Conservation (phyloP, 2,888 invertebrate species). For the Synergus itoensis region DNA sequence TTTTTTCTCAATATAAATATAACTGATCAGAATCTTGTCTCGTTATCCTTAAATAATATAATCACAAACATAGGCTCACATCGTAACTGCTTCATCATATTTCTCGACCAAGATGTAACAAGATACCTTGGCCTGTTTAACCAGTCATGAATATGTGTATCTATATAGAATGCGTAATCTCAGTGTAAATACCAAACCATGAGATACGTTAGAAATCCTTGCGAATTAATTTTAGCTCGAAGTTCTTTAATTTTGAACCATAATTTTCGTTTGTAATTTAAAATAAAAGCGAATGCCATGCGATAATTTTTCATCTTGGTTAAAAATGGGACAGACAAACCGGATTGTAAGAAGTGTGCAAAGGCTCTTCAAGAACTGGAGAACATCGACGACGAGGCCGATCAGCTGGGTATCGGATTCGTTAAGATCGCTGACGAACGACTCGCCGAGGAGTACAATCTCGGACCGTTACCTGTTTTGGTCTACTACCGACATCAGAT, state of each 20-base stretch:
- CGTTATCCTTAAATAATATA: background rate
- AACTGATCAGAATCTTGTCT: background rate
- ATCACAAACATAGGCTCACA: background rate
- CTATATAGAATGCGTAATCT: slow-evolving; percentile 10
- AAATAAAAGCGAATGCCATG: slow-evolving; percentile 46
- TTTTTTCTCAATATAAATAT: background rate
- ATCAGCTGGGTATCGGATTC: slow-evolving; percentile 95
- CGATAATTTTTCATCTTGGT: slow-evolving; percentile 56
- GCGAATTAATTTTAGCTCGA: slow-evolving; percentile 22
- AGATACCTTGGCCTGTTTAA: slow-evolving; percentile 26
- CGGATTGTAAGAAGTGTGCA: slow-evolving; percentile 94
- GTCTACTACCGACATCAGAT: slow-evolving; percentile 97
- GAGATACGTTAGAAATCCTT: slow-evolving; percentile 23
- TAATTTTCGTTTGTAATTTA: slow-evolving; percentile 32
- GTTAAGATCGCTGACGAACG: slow-evolving; percentile 96
- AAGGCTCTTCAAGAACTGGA: slow-evolving; percentile 94
- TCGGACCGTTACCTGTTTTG: slow-evolving; percentile 91
- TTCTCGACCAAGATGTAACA: slow-evolving; percentile 30
- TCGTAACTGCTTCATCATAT: slow-evolving; percentile 32
- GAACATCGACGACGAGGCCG: slow-evolving; percentile 96
- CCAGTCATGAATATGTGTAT: slow-evolving; percentile 22
- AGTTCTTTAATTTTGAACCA: slow-evolving; percentile 28
- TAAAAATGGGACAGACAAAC: slow-evolving; percentile 86
- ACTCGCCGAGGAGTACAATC: slow-evolving; percentile 94
- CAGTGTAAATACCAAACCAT: slow-evolving; percentile 25